Evolutionary conservation across 2,888 invertebrate species (phyloP), one percentile per base, ranked within the genome.

Genomic region (Galeruca laticollis): DNA sequence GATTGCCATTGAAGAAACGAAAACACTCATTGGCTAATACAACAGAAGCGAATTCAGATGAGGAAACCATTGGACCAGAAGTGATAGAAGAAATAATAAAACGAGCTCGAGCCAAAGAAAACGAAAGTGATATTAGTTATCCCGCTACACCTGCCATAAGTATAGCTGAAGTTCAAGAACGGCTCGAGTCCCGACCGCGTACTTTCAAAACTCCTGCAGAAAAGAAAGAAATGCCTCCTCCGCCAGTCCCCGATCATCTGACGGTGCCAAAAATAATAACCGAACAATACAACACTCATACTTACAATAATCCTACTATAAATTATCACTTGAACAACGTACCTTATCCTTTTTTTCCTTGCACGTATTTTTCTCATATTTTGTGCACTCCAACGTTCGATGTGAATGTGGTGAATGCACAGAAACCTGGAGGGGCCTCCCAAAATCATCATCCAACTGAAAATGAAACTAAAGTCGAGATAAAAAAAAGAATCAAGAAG

Each of bases 61-160:
- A 72, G 4, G 70, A 74, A 21, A 68, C 70, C 13, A 47, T 72
- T 5, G 70, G 65, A n/a, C 71, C 71, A 1, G 70, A 74, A 60
- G 31, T 70, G n/a, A 71, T 72, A 1, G 75, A 77, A 49, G 73
- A 76, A 35, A 73, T 76, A 11, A 54, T 77, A 18, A 73, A 73
- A 56, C 62, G 68, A 49, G 73, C 73, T 1, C 64, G 72, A 47
- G 67, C 67, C 0, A 73, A 75, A 51, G 49, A 69, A 21, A 47
- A 40, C 13, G 71, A 73, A 26, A 76, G 73, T 40, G 70, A 82
- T 71, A 80, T 83, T n/a, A 84, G 84, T 68, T 85, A 85, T 77
- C 85, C 85, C 11, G 82, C 84, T 13, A 82, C 81, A 10, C 83
- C 83, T 4, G 84, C 85, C 82, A 82, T 85, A 20, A 84, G 83